Conservation (phyloP, 2,888 invertebrate genomes). For the Cheilosia scutellata region DNA sequence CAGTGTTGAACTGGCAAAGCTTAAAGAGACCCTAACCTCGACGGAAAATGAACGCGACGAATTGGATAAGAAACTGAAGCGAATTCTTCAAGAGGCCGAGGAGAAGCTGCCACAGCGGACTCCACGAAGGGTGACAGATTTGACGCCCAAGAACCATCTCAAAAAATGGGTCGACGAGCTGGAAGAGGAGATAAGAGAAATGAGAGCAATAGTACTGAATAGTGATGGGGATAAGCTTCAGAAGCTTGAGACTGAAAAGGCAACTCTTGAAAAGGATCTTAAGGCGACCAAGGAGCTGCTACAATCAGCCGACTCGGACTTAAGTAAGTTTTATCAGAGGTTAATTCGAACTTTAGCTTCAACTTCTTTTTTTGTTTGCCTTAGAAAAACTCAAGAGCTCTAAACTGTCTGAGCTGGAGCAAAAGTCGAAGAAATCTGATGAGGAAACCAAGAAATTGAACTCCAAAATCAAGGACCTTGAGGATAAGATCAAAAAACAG, state of each 20-base stretch:
- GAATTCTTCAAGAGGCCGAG: conserved; percentile 88
- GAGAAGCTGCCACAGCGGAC: conserved; percentile 88
- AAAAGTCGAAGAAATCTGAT: conserved; percentile 88
- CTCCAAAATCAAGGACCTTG: conserved; percentile 85
- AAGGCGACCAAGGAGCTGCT: conserved; percentile 88
- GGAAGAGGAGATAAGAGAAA: conserved; percentile 91
- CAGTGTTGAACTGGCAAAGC: conserved; percentile 85
- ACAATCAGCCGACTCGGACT: conserved; percentile 86
- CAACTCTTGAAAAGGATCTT: conserved; percentile 87
- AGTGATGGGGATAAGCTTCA: conserved; percentile 84
- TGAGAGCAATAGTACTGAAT: conserved; percentile 83
- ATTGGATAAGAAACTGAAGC: conserved; percentile 87
- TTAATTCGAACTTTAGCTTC: not conserved
- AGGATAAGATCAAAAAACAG: conserved; percentile 85
- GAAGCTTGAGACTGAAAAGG: conserved; percentile 88
- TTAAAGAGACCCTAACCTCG: conserved; percentile 85
- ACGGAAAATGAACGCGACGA: conserved; percentile 88
- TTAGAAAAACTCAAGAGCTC: conserved; percentile 82
- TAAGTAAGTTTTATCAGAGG: conserved; percentile 78
- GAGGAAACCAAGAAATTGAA: conserved; percentile 88
- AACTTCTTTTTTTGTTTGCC: not conserved
- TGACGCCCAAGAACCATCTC: conserved; percentile 84
- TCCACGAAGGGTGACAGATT: conserved; percentile 90
- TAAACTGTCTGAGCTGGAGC: conserved; percentile 88
- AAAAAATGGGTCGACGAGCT: conserved; percentile 93